Percentiles rank a stretch among this genome's conserved stretches.
Evolutionary conservation across 2,113 vertebrate species (phyloP).

Genomic region (Oryzias woworae): DNA sequence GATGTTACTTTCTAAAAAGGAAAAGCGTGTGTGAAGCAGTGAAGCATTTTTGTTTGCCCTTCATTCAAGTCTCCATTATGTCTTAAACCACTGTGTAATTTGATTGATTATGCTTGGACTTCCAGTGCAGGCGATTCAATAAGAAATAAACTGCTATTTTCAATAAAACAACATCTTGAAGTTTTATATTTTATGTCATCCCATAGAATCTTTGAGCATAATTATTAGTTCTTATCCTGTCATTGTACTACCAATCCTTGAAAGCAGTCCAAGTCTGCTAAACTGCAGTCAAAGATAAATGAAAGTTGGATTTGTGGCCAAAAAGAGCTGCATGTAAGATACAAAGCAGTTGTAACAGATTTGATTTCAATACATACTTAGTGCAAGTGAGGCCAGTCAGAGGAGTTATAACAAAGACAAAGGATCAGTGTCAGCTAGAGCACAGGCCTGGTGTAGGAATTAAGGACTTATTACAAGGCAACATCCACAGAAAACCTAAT

Average conservation of each 20-base stretch:
- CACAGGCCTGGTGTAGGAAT: conserved; percentile 58
- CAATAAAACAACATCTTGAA: conserved; percentile 2
- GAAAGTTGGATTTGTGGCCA: conserved; percentile 21
- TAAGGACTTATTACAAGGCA: conserved; percentile 66
- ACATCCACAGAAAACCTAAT: conserved; percentile 50
- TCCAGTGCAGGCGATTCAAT: no score
- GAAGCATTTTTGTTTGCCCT: no score
- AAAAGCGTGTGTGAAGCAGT: no score
- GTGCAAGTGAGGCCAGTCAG: conserved; percentile 38
- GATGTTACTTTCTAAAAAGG: no score
- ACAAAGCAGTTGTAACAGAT: conserved; percentile 67
- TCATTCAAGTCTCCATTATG: no score
- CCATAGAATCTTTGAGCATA: conserved; percentile 13
- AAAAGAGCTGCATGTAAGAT: conserved; percentile 53
- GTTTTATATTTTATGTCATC: conserved; percentile 17
- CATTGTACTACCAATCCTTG: conserved; percentile 25
- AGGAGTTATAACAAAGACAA: conserved; percentile 61
- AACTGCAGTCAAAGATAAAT: conserved; percentile 51
- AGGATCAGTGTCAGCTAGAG: conserved; percentile 54
- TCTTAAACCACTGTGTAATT: no score
- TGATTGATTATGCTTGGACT: no score
- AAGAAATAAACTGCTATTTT: no score
- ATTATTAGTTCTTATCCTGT: conserved; percentile 1
- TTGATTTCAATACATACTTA: conserved; percentile 61
- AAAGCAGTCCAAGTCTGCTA: conserved; percentile 35